These are phyloP conservation scores for Aphis craccivora DNA, from an alignment of 1,140 invertebrate species.

Conservation along the genomic window DNA sequence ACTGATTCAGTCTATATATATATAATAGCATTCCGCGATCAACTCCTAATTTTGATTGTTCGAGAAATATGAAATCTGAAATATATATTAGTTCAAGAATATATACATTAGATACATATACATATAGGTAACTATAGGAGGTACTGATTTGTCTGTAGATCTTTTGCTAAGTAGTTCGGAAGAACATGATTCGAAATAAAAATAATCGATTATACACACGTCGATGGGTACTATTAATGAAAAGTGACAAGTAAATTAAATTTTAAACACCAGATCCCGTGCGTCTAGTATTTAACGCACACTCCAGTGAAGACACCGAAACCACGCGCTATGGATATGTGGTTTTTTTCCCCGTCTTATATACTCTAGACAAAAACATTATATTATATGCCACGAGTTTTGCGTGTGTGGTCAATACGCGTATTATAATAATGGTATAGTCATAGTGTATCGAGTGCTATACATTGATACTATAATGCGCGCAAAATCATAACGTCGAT, in stretches of 20 bases:
- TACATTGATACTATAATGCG: neutral
- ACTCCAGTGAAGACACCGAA: neutral
- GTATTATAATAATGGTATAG: neutral
- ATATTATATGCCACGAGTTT: neutral
- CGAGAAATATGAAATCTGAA: neutral
- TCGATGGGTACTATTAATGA: neutral
- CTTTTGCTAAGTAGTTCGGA: neutral
- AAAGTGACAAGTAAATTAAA: neutral
- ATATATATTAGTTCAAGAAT: neutral
- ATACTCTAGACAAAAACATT: neutral
- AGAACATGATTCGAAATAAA: neutral
- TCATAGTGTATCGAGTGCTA: neutral
- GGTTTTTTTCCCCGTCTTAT: neutral
- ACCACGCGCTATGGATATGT: neutral
- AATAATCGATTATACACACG: neutral
- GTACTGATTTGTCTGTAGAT: neutral
- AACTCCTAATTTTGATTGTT: neutral
- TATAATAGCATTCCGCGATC: neutral
- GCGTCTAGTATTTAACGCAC: neutral
- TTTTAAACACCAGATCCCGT: neutral
- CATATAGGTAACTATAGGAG: neutral
- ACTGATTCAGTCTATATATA: too few species aligned
- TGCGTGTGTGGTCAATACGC: neutral
- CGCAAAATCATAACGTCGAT: neutral
- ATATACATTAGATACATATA: neutral